phyloP scores from a whole-genome alignment of 2,888 invertebrate genomes.

The Drosophila merina region DNA sequence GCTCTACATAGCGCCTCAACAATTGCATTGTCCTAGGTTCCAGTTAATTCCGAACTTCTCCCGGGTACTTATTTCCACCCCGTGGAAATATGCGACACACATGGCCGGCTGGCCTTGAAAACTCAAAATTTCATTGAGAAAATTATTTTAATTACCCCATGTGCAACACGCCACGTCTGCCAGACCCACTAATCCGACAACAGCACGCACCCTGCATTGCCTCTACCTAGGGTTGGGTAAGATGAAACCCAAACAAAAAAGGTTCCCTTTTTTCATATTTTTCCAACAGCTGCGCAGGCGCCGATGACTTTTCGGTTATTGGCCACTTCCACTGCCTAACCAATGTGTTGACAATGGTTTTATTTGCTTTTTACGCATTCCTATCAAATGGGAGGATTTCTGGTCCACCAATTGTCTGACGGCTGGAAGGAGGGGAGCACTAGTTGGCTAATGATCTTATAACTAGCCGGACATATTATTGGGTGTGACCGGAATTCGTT shows the following conservation, averaged over 20 bases:
- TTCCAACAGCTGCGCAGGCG: constrained; percentile 76
- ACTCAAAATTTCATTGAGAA: constrained; percentile 61
- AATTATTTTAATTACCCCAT: constrained; percentile 74
- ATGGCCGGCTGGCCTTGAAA: constrained; percentile 66
- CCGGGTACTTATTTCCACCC: constrained; percentile 55
- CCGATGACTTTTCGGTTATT: constrained; percentile 53
- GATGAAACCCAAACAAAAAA: constrained; percentile 34
- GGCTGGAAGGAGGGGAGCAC: constrained; percentile 3
- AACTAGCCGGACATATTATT: constrained; percentile 27
- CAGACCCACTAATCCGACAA: constrained; percentile 16
- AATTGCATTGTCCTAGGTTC: constrained; percentile 40
- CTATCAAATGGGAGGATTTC: constrained; percentile 47
- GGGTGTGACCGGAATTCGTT: constrained; percentile 35
- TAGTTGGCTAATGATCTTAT: constrained; percentile 43
- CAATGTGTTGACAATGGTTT: constrained; percentile 72
- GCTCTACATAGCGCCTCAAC: constrained; percentile 57
- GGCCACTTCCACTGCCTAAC: constrained; percentile 47
- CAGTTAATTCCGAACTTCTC: constrained; percentile 5
- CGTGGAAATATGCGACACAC: constrained; percentile 68
- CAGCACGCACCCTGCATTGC: constrained; percentile 69
- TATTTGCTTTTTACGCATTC: constrained; percentile 71
- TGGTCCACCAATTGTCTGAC: constrained; percentile 34
- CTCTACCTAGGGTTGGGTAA: constrained; percentile 35
- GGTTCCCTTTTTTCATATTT: constrained; percentile 27
- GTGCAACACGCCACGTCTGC: constrained; percentile 36